Evolutionary conservation across 1,140 invertebrate genomes (phyloP).

Genomic region (Trichonephila inaurata): DNA sequence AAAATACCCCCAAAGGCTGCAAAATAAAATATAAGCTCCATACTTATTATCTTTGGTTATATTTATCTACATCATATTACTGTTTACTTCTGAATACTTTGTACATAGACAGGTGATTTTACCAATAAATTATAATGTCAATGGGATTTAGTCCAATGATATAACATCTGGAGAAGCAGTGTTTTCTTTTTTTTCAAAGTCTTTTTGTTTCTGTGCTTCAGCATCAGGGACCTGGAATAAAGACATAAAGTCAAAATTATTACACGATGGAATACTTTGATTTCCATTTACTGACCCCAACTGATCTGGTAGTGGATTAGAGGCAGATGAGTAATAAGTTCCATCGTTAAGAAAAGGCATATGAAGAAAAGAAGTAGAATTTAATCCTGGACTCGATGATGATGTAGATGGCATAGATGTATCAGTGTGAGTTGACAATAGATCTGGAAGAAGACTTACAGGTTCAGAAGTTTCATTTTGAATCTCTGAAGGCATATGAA

Average conservation of each 20-base stretch:
- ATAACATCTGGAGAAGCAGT: conserved; percentile 58
- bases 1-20: background rate
- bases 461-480: conserved; percentile 36
- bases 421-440: background rate
- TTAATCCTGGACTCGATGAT: conserved; percentile 48
- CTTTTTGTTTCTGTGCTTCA: conserved; percentile 44
- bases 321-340: background rate
- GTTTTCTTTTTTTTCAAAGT: conserved; percentile 15
- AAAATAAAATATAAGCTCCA: conserved; percentile 1
- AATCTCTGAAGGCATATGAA: background rate
- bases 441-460: conserved; percentile 41
- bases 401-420: conserved; percentile 63
- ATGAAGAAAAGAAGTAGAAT: background rate
- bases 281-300: background rate
- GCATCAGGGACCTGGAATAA: conserved; percentile 28
- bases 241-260: conserved; percentile 53
- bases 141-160: conserved; percentile 52
- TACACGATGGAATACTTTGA: background rate
- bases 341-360: background rate
- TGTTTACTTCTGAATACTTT: background rate
- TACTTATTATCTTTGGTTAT: conserved; percentile 7
- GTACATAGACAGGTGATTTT: conserved; percentile 18
- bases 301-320: conserved; percentile 46
- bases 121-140: background rate
- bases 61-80: background rate